Conservation (phyloP, 2,113 vertebrate species). For the Corythornis cristatus region DNA sequence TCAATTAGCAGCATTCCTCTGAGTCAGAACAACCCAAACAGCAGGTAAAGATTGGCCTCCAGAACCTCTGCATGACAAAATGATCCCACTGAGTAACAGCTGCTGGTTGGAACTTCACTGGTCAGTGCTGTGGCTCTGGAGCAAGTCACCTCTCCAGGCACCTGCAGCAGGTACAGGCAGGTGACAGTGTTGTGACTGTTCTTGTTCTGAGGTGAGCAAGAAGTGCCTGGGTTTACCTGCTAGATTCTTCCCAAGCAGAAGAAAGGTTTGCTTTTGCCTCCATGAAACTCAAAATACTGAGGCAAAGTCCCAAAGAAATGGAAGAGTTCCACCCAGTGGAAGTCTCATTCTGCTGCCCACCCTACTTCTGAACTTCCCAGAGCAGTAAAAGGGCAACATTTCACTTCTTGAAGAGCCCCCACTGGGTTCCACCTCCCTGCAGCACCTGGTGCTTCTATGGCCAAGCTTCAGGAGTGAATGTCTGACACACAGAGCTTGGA, state of each 20-base stretch:
- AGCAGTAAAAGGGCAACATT: background rate
- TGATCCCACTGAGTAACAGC: background rate
- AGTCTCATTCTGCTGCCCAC: background rate
- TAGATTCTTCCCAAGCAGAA: background rate
- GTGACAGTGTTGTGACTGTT: background rate
- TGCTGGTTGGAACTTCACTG: background rate
- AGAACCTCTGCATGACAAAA: background rate
- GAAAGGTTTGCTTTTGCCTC: background rate
- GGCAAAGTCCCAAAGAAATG: background rate
- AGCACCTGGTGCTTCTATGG: background rate
- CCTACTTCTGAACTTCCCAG: background rate
- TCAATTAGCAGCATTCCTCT: background rate
- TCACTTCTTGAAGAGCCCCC: background rate
- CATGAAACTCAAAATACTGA: background rate
- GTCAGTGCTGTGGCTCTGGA: accelerated
- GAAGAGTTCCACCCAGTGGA: background rate
- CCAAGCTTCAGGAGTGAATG: background rate
- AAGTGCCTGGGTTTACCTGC: background rate
- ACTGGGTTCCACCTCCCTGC: background rate
- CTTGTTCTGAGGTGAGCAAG: background rate
- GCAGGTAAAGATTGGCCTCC: background rate
- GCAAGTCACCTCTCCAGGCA: background rate
- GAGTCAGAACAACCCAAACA: background rate
- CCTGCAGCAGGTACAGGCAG: background rate
- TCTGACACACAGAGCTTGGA: background rate